Percentiles rank a stretch among this genome's conserved stretches.
These are phyloP conservation scores for crab-eating macaque (Macaca fascicularis) DNA, from an alignment of 2,113 vertebrate genomes.

Conservation along the genomic window DNA sequence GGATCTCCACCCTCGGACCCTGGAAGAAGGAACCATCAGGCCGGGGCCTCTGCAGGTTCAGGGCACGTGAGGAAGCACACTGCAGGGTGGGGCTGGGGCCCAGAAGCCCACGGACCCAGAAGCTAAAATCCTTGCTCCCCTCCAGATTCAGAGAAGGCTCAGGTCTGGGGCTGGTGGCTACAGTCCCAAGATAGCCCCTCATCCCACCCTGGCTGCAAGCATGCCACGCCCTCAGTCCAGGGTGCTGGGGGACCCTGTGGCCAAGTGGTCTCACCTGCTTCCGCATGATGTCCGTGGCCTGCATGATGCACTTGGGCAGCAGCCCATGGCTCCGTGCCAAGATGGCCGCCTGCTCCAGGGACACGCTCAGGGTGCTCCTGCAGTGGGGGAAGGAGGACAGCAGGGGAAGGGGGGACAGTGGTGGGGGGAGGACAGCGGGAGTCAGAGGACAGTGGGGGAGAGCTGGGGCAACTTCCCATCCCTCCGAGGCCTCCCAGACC, in stretches of 20 bases:
- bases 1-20: slow-evolving; percentile 97
- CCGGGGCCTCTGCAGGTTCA: not conserved
- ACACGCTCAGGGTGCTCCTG: slow-evolving; percentile 94
- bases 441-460: not conserved
- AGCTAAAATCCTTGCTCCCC: not conserved
- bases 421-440: too few species aligned
- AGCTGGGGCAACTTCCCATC: accelerated
- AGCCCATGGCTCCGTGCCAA: slow-evolving; percentile 95
- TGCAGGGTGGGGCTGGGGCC: accelerated
- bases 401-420: too few species aligned
- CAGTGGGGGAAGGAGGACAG: accelerated
- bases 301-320: slow-evolving; percentile 96
- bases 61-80: accelerated
- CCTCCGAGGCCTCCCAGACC: accelerated
- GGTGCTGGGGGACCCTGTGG: not conserved
- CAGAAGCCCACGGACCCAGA: too few species aligned
- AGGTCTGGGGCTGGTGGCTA: not conserved
- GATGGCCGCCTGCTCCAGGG: slow-evolving; percentile 95
- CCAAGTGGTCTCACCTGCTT: slow-evolving; percentile 89
- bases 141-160: not conserved
- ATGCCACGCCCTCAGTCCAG: not conserved
- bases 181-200: not conserved
- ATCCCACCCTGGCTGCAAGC: too few species aligned
- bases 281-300: slow-evolving; percentile 98
- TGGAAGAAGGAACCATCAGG: slow-evolving; percentile 76